These are phyloP conservation scores for Ptiloglossa arizonensis DNA, from an alignment of 1,140 invertebrate species.

Conservation along the genomic window DNA sequence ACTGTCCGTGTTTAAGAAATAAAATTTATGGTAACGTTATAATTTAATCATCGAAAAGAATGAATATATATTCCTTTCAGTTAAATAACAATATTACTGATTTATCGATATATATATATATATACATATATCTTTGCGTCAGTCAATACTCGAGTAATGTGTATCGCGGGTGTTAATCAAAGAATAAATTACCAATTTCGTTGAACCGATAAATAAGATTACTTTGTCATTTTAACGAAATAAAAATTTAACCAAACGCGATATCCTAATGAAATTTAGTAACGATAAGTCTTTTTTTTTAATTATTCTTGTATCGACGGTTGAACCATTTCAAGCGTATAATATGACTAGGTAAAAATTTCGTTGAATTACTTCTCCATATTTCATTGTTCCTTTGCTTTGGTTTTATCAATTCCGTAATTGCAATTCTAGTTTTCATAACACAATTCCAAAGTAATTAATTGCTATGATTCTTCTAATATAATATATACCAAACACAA, in stretches of 20 bases:
- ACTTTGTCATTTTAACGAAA: no score
- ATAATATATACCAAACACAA: background rate
- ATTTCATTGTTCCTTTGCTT: background rate
- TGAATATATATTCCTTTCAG: background rate
- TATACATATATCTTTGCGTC: background rate
- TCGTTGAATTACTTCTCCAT: background rate
- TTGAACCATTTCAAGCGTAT: background rate
- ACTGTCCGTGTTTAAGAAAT: background rate
- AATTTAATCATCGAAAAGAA: background rate
- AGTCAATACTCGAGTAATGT: background rate
- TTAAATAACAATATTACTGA: background rate
- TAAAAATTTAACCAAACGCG: background rate
- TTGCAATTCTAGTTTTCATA: background rate
- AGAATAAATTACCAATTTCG: background rate
- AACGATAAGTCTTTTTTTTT: background rate
- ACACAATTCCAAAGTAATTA: background rate
- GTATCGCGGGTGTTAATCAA: background rate
- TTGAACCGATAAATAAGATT: background rate
- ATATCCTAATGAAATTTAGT: background rate
- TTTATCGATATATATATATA: no score
- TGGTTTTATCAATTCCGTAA: background rate
- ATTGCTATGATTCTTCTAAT: background rate
- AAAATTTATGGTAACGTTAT: background rate
- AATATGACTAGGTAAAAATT: background rate
- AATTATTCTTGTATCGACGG: background rate